phyloP scores from a whole-genome alignment of 2,797 vertebrate genomes.

The Otolemur crassicaudatus region DNA sequence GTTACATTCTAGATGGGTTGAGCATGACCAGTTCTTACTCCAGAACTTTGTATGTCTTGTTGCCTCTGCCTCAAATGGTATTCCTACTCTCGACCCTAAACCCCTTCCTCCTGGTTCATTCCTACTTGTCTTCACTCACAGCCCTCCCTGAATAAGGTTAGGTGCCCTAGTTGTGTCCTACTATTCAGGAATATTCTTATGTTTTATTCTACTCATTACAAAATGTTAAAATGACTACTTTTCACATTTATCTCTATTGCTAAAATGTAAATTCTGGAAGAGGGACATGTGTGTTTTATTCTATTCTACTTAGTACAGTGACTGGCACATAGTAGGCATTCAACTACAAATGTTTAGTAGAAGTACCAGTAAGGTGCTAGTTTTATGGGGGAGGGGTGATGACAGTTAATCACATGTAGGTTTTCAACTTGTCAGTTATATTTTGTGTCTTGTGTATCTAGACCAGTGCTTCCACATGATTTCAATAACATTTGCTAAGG shows the following conservation, averaged over 20 bases:
- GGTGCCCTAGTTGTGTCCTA: not conserved
- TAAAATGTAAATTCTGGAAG: not conserved
- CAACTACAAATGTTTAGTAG: not conserved
- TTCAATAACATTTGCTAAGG: not conserved
- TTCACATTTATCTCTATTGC: not conserved
- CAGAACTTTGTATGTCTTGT: not conserved
- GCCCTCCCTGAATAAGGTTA: not conserved
- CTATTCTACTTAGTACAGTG: not conserved
- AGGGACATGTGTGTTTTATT: not conserved
- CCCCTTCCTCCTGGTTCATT: not conserved
- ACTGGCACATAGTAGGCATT: not conserved
- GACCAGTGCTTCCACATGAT: not conserved
- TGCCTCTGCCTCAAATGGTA: not conserved
- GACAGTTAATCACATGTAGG: not conserved
- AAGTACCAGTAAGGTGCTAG: not conserved
- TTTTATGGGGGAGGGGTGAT: not conserved
- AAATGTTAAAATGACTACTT: slow-evolving; percentile 6
- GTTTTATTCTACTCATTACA: not conserved
- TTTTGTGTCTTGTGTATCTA: not conserved
- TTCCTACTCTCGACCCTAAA: not conserved
- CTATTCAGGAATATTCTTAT: not conserved
- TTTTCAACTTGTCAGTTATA: not conserved
- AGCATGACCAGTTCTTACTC: not conserved
- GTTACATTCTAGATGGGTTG: not conserved
- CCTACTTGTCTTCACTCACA: not conserved